Base-by-base conservation (phyloP, 2,797 vertebrate genomes). In the Aselliscus stoliczkanus region DNA sequence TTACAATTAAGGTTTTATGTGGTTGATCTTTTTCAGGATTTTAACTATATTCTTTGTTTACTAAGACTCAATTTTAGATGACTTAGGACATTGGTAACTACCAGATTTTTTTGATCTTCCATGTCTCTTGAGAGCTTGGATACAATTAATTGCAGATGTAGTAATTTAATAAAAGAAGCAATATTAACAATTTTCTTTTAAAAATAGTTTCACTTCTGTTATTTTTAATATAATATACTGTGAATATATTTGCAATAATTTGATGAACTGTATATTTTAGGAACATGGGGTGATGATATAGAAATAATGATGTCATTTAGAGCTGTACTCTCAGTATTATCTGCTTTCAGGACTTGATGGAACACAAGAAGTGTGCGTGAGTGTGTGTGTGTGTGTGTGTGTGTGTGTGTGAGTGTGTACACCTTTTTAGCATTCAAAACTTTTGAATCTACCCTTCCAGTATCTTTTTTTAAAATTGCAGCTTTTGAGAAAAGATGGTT, bases 11-110 rank as follows among this genome's bases (percentile, higher is more conserved):
- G 14, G 5, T 37, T 37, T 86, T 83, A 62, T 86, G 7, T 81
- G 17, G 5, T 88, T 75, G 54, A 70, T 67, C 77, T 96, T 86
- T 96, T 93, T 90, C 50, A 73, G 20, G 65, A 42, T 65, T 82
- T 81, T 81, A 64, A 89, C n/a, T 88, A 76, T 92, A 44, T 65
- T 84, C 37, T 84, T 67, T 42, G 25, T 52, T 86, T 79, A 50
- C 5, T 39, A 72, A 70, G 29, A 76, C 13, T 87, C 52, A 23
- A 64, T 72, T 94, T 91, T 56, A 70, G 11, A n/a, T 77, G 47
- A 67, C 42, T 82, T 88, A 67, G 18, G 54, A 60, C 21, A 73
- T 67, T 65, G 92, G 7, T 85, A 54, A 76, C 10, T 94, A 83
- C 10, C 21, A 64, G 13, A 12, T 47, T 92, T 39, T 92, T 94